Evolutionary conservation across 2,113 vertebrate species (phyloP).

Genomic region (Anolis carolinensis): DNA sequence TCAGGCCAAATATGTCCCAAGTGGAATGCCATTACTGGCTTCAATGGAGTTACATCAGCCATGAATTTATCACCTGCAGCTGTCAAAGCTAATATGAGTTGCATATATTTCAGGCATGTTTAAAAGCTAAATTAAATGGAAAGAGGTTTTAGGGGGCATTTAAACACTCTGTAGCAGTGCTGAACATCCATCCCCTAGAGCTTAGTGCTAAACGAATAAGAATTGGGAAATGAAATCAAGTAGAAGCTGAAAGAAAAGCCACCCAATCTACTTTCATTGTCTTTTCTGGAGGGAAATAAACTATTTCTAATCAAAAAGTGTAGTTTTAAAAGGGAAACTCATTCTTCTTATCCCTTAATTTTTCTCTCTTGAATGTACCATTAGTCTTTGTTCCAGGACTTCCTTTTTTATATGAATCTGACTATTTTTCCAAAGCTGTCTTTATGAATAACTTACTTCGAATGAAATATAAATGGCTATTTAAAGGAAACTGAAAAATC

Average conservation of each 20-base stretch:
- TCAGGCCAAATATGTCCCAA: slow-evolving; percentile 30
- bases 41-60: slow-evolving; percentile 30
- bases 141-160: slow-evolving; percentile 1
- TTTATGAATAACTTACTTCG: neutral
- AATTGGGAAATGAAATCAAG: slow-evolving; percentile 10
- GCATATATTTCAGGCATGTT: slow-evolving; percentile 33
- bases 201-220: neutral
- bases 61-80: slow-evolving; percentile 23
- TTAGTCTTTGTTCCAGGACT: neutral
- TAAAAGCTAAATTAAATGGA: slow-evolving; percentile 32
- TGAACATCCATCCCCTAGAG: neutral
- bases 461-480: neutral
- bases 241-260: slow-evolving; percentile 4
- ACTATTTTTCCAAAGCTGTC: neutral
- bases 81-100: slow-evolving; percentile 20
- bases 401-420: neutral
- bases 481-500: neutral
- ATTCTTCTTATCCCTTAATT: neutral
- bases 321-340: neutral
- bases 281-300: slow-evolving; percentile 10
- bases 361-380: neutral
- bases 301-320: neutral
- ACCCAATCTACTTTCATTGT: neutral
- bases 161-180: slow-evolving; percentile 18
- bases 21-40: slow-evolving; percentile 39